Conservation (phyloP, 2,797 vertebrate species). For the Lycodopsis pacificus region DNA sequence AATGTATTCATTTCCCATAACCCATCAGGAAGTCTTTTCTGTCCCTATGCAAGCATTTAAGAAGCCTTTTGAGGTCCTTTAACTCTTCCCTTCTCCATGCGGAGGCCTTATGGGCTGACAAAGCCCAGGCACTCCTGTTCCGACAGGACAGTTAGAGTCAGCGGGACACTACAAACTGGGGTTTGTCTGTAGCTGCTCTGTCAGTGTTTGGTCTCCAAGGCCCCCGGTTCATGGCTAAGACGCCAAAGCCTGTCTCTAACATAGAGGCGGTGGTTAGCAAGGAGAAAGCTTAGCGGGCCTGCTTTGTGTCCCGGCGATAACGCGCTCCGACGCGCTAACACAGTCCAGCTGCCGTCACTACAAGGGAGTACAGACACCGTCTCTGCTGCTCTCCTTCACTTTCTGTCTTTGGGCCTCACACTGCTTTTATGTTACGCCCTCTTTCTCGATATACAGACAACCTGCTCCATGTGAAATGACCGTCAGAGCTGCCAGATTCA, state of each 20-base stretch:
- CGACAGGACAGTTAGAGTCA: constrained; percentile 39
- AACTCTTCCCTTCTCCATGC: constrained; percentile 25
- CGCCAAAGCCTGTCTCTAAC: constrained; percentile 68
- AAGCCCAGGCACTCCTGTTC: constrained; percentile 56
- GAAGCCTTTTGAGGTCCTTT: constrained; percentile 16
- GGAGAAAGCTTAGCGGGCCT: constrained; percentile 51
- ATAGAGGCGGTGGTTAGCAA: constrained; percentile 52
- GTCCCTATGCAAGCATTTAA: constrained; percentile 23
- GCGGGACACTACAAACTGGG: constrained; percentile 37
- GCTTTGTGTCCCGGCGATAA: constrained; percentile 70
- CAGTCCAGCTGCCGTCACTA: constrained; percentile 69
- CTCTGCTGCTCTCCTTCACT: constrained; percentile 30
- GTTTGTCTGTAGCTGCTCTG: constrained; percentile 48
- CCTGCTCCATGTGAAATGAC: constrained; percentile 25
- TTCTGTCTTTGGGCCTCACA: background rate
- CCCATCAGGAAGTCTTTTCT: constrained; percentile 46
- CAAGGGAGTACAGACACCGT: constrained; percentile 20
- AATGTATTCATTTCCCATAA: constrained; percentile 41
- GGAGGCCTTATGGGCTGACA: constrained; percentile 42
- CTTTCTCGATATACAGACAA: constrained; percentile 30
- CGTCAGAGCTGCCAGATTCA: constrained; percentile 1
- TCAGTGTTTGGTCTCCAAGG: constrained; percentile 70
- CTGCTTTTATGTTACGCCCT: constrained; percentile 23
- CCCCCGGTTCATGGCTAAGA: constrained; percentile 61
- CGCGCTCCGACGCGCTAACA: constrained; percentile 65